Evolutionary conservation across 2,888 invertebrate genomes (phyloP), one percentile per base, ranked within the genome.

Genomic region (Erebia aethiops): DNA sequence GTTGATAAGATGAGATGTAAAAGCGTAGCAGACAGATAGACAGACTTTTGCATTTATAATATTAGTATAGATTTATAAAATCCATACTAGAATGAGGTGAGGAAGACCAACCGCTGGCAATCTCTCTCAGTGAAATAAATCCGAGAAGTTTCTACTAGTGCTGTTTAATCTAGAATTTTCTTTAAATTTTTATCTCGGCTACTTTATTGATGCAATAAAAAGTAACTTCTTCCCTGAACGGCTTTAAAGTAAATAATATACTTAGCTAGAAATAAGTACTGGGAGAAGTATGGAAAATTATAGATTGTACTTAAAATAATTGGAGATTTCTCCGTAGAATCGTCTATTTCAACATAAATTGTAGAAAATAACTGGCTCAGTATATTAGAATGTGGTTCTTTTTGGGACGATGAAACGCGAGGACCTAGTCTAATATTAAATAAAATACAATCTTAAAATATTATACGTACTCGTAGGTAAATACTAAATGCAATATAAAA

Each of bases 61-160:
- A 26, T 26, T 26, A n/a, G n/a, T n/a, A n/a, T 3, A 4, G 2
- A 1, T 43, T 43, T 43, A 43, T 43, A 10, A 43, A 10, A n/a
- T 43, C 9, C 43, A 43, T 10, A 43, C 8, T 43, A 10, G 43
- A 10, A 51, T 14, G 51, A 7, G 13, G 51, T 7, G 13, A 56
- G 21, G 57, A 67, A 67, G 57, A 43, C 66, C 66, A 46, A 67
- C 66, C 66, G 46, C 66, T 49, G 66, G 66, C 66, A 67, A 67
- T 58, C 49, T 67, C 66, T 67, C 46, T 9, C 49, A 21, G 57
- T 43, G 52, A 67, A 67, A 67, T 67, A 67, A 67, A 67, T 57
- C 49, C 66, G 18, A 67, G 66, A 67, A 67, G 57, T 67, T 58
- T 57, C 66, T 26, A 57, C 46, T 57, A 21, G 57, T 57, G 66